phyloP scores from a whole-genome alignment of 2,113 vertebrate species.

The Carassius auratus region DNA sequence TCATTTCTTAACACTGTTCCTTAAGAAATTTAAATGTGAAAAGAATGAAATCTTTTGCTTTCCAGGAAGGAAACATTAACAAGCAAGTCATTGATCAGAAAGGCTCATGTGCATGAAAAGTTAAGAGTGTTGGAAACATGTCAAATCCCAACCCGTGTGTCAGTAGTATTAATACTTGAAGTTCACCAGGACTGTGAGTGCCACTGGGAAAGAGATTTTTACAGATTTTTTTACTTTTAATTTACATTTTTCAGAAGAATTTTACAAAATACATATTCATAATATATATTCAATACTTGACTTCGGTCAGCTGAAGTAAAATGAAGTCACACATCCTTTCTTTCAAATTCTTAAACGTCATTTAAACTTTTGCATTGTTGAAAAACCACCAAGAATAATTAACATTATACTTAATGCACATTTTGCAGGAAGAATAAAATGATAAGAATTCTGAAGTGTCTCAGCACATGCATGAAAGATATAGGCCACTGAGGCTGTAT shows the following conservation, averaged over 20 bases:
- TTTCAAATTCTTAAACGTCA: neutral
- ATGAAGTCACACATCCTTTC: too few species aligned
- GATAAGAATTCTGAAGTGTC: neutral
- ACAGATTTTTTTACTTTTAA: too few species aligned
- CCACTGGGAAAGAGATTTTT: too few species aligned
- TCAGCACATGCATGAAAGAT: neutral
- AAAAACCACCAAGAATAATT: neutral
- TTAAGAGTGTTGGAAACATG: neutral
- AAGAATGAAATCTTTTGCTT: neutral
- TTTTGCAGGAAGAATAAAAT: neutral
- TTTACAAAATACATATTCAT: neutral
- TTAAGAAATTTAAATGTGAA: neutral
- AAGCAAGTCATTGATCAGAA: neutral
- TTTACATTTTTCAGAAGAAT: neutral
- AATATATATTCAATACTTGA: neutral
- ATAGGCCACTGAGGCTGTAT: neutral
- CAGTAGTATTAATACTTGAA: neutral
- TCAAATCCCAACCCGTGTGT: neutral
- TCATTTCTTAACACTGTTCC: neutral
- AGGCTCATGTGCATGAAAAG: neutral
- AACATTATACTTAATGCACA: neutral
- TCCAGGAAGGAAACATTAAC: neutral
- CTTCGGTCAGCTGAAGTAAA: neutral
- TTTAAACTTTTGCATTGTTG: neutral
- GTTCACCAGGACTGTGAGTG: neutral